Evolutionary conservation across 2,888 invertebrate genomes (phyloP), one percentile per base, ranked within the genome.

Genomic region (Caenorhabditis zanzibari): DNA sequence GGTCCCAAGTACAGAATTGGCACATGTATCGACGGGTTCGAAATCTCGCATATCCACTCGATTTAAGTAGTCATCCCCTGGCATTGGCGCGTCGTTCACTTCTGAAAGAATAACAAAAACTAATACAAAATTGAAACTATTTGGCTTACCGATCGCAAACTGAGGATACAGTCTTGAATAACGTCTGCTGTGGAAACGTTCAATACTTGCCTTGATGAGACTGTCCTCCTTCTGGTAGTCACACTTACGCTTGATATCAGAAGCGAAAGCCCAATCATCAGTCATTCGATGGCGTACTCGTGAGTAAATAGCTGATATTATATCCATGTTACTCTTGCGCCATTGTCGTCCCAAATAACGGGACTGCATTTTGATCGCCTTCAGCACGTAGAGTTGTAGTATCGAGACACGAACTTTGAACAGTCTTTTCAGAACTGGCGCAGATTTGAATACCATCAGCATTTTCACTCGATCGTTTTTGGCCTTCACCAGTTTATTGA

Each of bases 201-300:
- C 98, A 2, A 99, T 98, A 86, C 96, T 96, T 0, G 96, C 95
- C 84, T 98, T 95, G 79, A 99, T 93, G 14, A 96, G 95, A 93
- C 97, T 97, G 93, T 99, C 99, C 93, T 99, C 98, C 41, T 96
- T 96, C 94, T 99, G 95, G 66, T 82, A 88, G 38, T 88, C 88
- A 68, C 80, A 86, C 19, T 84, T 81, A 35, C 86, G 63, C 32
- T 85, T 81, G 68, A 86, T 95, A 94, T 98, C 96, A 94, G 99
- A 99, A 72, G 98, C 98, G 94, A 96, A 99, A 3, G 99, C 99
- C 99, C 99, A 99, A 93, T 99, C 99, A 93, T 99, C 99, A 92
- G 98, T 98, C 56, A 99, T 94, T 74, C 98, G 88, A 89, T 94
- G 94, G 26, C 94, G 90, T 10, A 94, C 94, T 94, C 98, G 98